Evolutionary conservation across 2,888 invertebrate genomes (phyloP), one percentile per base, ranked within the genome.

Genomic region (Slavum lentiscoides): DNA sequence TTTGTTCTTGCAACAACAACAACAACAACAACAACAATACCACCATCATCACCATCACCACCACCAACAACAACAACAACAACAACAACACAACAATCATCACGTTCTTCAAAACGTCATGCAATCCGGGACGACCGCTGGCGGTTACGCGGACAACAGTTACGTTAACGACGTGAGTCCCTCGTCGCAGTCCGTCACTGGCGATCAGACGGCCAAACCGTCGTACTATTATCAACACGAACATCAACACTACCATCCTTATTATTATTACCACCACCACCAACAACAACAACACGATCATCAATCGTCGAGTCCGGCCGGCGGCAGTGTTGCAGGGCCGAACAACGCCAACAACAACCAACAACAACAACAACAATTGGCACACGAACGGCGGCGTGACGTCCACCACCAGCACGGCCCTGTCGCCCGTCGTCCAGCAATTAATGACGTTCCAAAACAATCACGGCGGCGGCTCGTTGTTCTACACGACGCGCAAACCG

Each of bases 31-130:
- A 19, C 82, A 74, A 43, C 83, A 83, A 74, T 82, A 84, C 73
- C 84, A 83, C 69, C 84, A 83, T 55, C 84, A 84, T 37, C 68
- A 81, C 68, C 58, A 59, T 37, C 9, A n/a, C n/a, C n/a, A n/a
- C n/a, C n/a, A n/a, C n/a, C 68, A 61, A 61, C 74, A 21, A 70
- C 82, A 68, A 8, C 76, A 76, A 43, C 49, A 49, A 9, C 66
- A 59, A 1, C 70, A 76, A 21, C 83, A 83, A 72, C 81, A 84
- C 67, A 67, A 4, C 43, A 67, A 8, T 9, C 69, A 55, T 0
- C 69, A 76, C 83, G 83, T 61, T 84, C 82, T 66, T 3, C 55
- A 53, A 19, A 55, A 37, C n/a, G 21, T 7, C 13, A 2, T 17
- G 15, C 19, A 43, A 43, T 13, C 49, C 13, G 49, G 1, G 1